phyloP scores from a whole-genome alignment of 2,888 invertebrate species.

The Hermaeophaga mercurialis region DNA sequence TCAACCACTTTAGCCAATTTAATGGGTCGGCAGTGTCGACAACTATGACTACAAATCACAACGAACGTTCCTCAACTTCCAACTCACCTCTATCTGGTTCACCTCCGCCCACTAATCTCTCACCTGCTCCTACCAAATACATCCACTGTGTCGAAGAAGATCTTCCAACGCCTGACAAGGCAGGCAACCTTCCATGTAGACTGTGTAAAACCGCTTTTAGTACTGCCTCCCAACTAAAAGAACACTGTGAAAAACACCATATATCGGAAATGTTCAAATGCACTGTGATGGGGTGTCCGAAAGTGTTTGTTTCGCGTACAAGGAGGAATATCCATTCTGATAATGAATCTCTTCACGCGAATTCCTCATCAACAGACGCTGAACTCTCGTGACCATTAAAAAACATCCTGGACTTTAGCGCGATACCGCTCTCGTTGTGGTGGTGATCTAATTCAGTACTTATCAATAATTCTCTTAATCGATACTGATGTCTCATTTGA shows the following conservation, averaged over 20 bases:
- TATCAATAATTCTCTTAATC: conserved; percentile 37
- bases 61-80: conserved; percentile 60
- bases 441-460: conserved; percentile 53
- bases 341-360: conserved; percentile 63
- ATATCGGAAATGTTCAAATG: conserved; percentile 73
- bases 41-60: conserved; percentile 44
- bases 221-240: conserved; percentile 67
- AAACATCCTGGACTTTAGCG: conserved; percentile 51
- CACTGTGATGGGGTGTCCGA: conserved; percentile 76
- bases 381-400: conserved; percentile 56
- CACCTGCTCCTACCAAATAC: conserved; percentile 51
- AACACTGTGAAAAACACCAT: conserved; percentile 75
- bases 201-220: conserved; percentile 70
- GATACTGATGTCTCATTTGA: neutral
- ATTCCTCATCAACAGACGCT: conserved; percentile 53
- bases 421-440: conserved; percentile 56
- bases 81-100: conserved; percentile 61
- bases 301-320: conserved; percentile 78
- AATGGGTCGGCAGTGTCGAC: conserved; percentile 54
- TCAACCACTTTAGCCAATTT: conserved; percentile 56
- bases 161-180: conserved; percentile 67
- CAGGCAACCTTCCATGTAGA: conserved; percentile 71
- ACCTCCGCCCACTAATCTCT: conserved; percentile 58
- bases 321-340: conserved; percentile 79
- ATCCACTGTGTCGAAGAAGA: conserved; percentile 72